Evolutionary conservation across 2,888 invertebrate genomes (phyloP), one percentile per base, ranked within the genome.

Genomic region (Synanthedon vespiformis): DNA sequence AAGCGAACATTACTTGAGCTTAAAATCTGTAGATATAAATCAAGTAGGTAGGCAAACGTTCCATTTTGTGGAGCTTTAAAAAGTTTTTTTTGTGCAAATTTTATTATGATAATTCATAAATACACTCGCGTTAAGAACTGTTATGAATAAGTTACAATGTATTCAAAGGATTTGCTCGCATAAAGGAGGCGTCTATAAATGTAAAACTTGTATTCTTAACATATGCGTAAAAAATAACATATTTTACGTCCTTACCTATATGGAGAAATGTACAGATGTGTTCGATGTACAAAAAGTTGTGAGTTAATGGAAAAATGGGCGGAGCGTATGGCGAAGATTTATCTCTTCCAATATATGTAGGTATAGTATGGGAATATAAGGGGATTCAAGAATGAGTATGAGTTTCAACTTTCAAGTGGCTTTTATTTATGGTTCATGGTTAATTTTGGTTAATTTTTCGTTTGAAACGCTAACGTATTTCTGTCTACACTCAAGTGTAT

Each of bases 11-110:
- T 77, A 80, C 73, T 70, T 69, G 64, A 61, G 63, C 68, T 76
- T 64, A 66, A 68, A 73, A 74, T 70, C 71, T 73, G 72, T 71
- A 71, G 75, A 66, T 77, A 78, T 87, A 86, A 86, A 86, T 86
- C 86, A 86, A 74, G 57, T 53, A 64, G 64, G 22, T 34, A 34
- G 8, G 34, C 34, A 34, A 22, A 34, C 8, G 70, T 72, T 72
- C 70, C 62, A 74, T 80, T 81, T 81, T 77, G 73, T 65, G 62
- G 63, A 63, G 64, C 56, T 62, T 68, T 67, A 61, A 67, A 77
- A 76, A 70, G 67, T 72, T 74, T 72, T 72, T 55, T 64, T 57
- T 57, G 62, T 66, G 66, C 67, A 68, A 68, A 70, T 73, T 78
- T 79, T 80, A 78, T 65, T 72, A 68, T 66, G 63, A 64, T 65